Conservation (phyloP, 2,888 invertebrate genomes). For the Epinotia nisella region DNA sequence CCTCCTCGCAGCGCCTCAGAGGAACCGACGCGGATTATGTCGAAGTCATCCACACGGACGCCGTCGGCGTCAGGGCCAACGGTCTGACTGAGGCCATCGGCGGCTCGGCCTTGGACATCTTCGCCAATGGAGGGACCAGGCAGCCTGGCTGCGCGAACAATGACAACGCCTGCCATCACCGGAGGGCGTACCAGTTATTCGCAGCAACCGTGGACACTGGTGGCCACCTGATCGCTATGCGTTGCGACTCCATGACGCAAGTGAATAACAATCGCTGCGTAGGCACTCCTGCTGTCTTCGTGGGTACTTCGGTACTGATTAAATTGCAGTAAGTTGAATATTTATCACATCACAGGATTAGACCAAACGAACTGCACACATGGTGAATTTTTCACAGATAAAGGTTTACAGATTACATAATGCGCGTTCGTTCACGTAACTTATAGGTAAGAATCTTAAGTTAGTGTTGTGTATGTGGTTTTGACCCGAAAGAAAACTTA, state of each 20-base stretch:
- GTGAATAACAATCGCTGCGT: slow-evolving; percentile 40
- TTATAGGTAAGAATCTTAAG: too few species aligned
- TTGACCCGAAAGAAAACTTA: too few species aligned
- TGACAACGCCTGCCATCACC: slow-evolving; percentile 32
- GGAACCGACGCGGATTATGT: slow-evolving; percentile 51
- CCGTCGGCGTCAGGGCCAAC: slow-evolving; percentile 8
- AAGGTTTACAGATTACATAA: too few species aligned
- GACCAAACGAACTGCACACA: neutral
- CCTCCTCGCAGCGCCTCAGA: slow-evolving; percentile 23
- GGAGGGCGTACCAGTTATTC: slow-evolving; percentile 39
- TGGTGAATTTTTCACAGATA: too few species aligned
- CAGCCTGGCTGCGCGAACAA: slow-evolving; percentile 44
- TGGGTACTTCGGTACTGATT: slow-evolving; percentile 25
- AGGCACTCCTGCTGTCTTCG: neutral
- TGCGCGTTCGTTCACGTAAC: too few species aligned
- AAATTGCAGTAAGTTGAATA: slow-evolving; percentile 27
- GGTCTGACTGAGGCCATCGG: slow-evolving; percentile 29
- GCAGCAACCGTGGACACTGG: slow-evolving; percentile 31
- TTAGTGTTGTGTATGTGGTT: too few species aligned
- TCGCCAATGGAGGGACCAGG: slow-evolving; percentile 54
- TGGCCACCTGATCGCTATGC: slow-evolving; percentile 28
- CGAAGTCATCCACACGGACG: slow-evolving; percentile 44
- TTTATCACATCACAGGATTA: neutral
- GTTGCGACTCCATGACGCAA: slow-evolving; percentile 37
- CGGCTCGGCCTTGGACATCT: slow-evolving; percentile 35